These are phyloP conservation scores for Drosophila neoperkinsi DNA, from an alignment of 2,888 invertebrate genomes.

Conservation along the genomic window DNA sequence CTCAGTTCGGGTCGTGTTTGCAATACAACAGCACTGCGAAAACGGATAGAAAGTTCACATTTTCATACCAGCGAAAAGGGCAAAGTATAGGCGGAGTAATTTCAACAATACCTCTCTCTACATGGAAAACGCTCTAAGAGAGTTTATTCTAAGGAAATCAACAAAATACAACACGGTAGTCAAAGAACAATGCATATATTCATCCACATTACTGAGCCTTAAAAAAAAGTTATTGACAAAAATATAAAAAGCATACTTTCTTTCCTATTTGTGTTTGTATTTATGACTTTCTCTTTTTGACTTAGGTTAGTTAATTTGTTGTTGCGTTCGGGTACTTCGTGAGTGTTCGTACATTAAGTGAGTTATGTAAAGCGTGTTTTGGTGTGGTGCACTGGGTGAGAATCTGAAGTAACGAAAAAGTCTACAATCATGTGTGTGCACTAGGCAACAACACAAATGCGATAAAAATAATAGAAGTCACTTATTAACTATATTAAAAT, in stretches of 20 bases:
- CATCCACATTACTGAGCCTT: slow-evolving; percentile 13
- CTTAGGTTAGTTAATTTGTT: slow-evolving; percentile 21
- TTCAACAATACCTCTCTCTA: slow-evolving; percentile 44
- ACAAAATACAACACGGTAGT: slow-evolving; percentile 15
- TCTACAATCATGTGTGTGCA: neutral
- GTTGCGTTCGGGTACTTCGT: slow-evolving; percentile 39
- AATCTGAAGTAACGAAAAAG: slow-evolving; percentile 7
- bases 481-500: neutral
- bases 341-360: slow-evolving; percentile 50
- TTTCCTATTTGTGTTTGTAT: slow-evolving; percentile 39
- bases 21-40: slow-evolving; percentile 83
- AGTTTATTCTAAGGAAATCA: slow-evolving; percentile 17
- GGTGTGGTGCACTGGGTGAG: slow-evolving; percentile 9
- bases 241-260: neutral
- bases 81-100: slow-evolving; percentile 57
- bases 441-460: slow-evolving; percentile 12
- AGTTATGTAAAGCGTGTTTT: slow-evolving; percentile 73
- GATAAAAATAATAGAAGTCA: neutral
- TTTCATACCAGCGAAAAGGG: slow-evolving; percentile 19
- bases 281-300: slow-evolving; percentile 30
- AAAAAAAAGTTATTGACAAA: slow-evolving; percentile 37
- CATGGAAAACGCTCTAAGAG: slow-evolving; percentile 12
- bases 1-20: slow-evolving; percentile 85
- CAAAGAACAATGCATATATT: slow-evolving; percentile 16
- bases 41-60: slow-evolving; percentile 58